Evolutionary conservation across 2,113 vertebrate genomes (phyloP).

Genomic region (Apteryx mantelli): DNA sequence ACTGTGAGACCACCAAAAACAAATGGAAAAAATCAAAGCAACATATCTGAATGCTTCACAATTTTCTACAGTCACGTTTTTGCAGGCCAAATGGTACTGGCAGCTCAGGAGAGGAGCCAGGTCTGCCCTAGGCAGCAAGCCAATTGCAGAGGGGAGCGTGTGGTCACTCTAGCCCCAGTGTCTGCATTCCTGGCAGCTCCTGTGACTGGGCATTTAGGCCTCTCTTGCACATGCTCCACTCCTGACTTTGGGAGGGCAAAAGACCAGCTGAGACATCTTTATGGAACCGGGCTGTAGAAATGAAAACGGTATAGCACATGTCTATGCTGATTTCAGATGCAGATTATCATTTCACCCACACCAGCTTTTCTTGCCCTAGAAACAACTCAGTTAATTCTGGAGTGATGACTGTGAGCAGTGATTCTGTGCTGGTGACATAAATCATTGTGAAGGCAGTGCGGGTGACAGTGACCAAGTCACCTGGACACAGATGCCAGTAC

Average conservation of each 20-base stretch:
- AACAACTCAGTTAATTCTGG: background rate
- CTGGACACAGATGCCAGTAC: background rate
- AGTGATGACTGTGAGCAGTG: background rate
- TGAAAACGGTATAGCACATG: background rate
- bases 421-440: background rate
- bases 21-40: background rate
- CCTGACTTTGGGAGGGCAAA: background rate
- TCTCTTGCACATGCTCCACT: background rate
- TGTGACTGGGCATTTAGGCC: background rate
- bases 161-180: background rate
- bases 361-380: background rate
- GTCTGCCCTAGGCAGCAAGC: background rate
- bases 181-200: rapidly evolving
- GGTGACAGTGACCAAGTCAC: background rate
- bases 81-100: background rate
- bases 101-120: background rate
- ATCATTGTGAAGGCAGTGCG: background rate
- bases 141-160: background rate
- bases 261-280: background rate
- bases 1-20: background rate
- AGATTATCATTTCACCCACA: background rate
- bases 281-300: background rate
- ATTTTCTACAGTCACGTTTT: background rate
- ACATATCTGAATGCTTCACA: background rate
- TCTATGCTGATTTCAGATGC: background rate